phyloP scores from a whole-genome alignment of 2,113 vertebrate genomes.

The Beaufortia kweichowensis region DNA sequence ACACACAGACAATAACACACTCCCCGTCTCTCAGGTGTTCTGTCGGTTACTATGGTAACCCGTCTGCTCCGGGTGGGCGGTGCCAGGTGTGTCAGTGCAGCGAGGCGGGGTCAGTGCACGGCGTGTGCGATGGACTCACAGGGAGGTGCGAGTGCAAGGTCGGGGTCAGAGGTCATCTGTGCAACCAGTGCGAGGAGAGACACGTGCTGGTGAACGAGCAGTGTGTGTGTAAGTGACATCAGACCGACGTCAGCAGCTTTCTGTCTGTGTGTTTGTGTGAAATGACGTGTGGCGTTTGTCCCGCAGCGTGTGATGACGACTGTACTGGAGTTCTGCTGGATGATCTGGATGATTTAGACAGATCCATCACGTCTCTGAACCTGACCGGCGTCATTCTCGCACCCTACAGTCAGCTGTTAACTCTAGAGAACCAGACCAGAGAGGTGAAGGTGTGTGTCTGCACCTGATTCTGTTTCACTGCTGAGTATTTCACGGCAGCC shows the following conservation, averaged over 20 bases:
- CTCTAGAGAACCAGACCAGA: constrained; percentile 78
- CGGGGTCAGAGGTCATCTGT: constrained; percentile 80
- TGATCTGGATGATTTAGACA: constrained; percentile 71
- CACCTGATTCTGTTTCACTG: too few relatives aligned
- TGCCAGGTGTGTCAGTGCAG: constrained; percentile 82
- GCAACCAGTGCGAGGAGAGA: constrained; percentile 81
- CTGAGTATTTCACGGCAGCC: not conserved
- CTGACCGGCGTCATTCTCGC: constrained; percentile 68
- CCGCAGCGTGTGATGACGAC: constrained; percentile 83
- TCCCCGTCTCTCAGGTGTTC: constrained; percentile 77
- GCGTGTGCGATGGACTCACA: constrained; percentile 70
- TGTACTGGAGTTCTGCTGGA: constrained; percentile 82
- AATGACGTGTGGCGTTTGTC: not conserved
- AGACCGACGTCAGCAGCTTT: not conserved
- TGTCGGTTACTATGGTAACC: constrained; percentile 83
- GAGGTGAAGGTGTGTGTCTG: constrained; percentile 73
- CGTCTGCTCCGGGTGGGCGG: constrained; percentile 64
- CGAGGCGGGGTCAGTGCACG: constrained; percentile 72
- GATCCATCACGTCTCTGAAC: constrained; percentile 75
- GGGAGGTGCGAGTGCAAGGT: constrained; percentile 84
- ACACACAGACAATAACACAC: not conserved
- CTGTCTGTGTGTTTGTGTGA: not conserved
- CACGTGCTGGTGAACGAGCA: constrained; percentile 75
- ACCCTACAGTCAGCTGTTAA: constrained; percentile 74
- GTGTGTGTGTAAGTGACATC: constrained; percentile 85